phyloP scores from a whole-genome alignment of 2,113 vertebrate species.

The Sisor rabdophorus region DNA sequence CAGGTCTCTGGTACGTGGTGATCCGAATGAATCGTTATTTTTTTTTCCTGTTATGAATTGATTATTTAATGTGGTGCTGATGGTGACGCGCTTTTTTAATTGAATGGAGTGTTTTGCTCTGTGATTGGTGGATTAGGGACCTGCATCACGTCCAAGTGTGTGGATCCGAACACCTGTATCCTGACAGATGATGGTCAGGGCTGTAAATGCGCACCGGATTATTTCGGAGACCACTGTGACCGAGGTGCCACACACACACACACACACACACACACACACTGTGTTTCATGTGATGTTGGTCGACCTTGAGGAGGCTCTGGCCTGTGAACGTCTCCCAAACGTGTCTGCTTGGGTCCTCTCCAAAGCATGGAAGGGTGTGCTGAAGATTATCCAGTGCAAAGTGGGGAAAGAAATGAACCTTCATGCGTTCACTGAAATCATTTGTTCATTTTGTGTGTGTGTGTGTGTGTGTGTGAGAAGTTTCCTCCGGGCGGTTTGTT shows the following conservation, averaged over 20 bases:
- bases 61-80: background rate
- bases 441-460: no score
- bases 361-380: no score
- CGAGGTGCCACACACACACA: slow-evolving; percentile 51
- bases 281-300: no score
- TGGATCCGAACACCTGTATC: slow-evolving; percentile 48
- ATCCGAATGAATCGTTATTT: background rate
- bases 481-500: no score
- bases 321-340: no score
- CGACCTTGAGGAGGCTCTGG: no score
- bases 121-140: slow-evolving; percentile 47
- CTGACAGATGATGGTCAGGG: slow-evolving; percentile 51
- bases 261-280: background rate
- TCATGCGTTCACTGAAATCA: no score
- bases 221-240: slow-evolving; percentile 64
- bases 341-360: no score
- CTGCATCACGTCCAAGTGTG: slow-evolving; percentile 60
- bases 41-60: no score
- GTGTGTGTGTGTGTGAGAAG: no score
- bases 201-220: slow-evolving; percentile 61
- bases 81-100: background rate
- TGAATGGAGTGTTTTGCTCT: background rate
- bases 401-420: no score
- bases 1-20: slow-evolving; percentile 52
- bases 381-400: no score